phyloP scores from a whole-genome alignment of 2,113 vertebrate species.

The Nematolebias whitei region DNA sequence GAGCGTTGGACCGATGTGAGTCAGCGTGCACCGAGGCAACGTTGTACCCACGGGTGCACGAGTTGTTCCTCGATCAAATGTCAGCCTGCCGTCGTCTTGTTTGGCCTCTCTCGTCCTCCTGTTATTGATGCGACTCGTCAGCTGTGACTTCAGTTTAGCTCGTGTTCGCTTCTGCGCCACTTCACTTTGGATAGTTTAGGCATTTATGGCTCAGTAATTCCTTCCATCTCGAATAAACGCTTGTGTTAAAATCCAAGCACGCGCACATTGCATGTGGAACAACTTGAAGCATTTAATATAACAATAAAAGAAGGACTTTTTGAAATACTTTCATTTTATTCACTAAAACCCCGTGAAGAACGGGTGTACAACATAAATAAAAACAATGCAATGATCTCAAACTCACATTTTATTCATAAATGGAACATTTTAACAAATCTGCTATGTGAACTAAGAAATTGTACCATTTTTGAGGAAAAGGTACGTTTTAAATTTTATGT shows the following conservation, averaged over 20 bases:
- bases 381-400: too few relatives aligned
- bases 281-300: conserved; percentile 1
- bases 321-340: background rate
- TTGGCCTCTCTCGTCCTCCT: conserved; percentile 35
- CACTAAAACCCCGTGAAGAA: too few relatives aligned
- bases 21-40: conserved; percentile 53
- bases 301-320: background rate
- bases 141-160: conserved; percentile 24
- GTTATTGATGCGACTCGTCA: conserved; percentile 41
- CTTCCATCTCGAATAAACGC: background rate
- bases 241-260: background rate
- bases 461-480: too few relatives aligned
- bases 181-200: conserved; percentile 5
- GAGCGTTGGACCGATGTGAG: conserved; percentile 29
- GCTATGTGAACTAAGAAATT: too few relatives aligned
- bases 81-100: conserved; percentile 45
- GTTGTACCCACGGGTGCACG: conserved; percentile 35
- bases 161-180: conserved; percentile 3
- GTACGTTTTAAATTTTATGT: too few relatives aligned
- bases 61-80: conserved; percentile 63
- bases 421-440: too few relatives aligned
- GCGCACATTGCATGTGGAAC: background rate
- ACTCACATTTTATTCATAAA: too few relatives aligned
- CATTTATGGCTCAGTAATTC: background rate
- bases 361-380: too few relatives aligned